Conservation (phyloP, 1,140 invertebrate species). For the Antheraea pernyi region DNA sequence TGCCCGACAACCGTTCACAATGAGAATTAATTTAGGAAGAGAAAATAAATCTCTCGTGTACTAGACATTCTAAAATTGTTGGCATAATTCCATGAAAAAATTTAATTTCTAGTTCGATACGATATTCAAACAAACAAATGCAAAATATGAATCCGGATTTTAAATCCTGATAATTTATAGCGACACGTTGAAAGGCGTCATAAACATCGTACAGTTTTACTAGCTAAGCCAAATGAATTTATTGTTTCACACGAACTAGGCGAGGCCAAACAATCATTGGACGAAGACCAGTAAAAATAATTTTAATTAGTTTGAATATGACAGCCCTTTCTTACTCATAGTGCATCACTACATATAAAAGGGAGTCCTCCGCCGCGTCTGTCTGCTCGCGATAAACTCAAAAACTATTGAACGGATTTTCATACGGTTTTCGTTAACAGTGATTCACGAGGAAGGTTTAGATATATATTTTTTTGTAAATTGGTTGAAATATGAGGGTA, state of each 20-base stretch:
- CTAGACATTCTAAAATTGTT: background rate
- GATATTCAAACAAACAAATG: background rate
- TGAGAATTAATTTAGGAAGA: slow-evolving; percentile 23
- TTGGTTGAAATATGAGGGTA: too few species aligned
- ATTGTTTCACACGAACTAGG: background rate
- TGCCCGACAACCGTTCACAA: slow-evolving; percentile 23
- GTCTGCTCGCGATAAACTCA: too few species aligned
- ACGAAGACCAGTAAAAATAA: background rate
- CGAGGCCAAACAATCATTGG: background rate
- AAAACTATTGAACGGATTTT: too few species aligned
- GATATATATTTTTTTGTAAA: too few species aligned
- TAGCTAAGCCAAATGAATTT: background rate
- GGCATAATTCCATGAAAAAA: slow-evolving; percentile 5
- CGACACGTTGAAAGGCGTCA: slow-evolving; percentile 15
- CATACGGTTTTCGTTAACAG: too few species aligned
- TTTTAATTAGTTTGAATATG: background rate
- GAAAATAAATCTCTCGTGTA: slow-evolving; percentile 14
- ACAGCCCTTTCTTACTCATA: too few species aligned
- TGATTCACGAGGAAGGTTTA: too few species aligned
- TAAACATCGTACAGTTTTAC: slow-evolving; percentile 14
- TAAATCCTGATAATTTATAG: slow-evolving; percentile 7
- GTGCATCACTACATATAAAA: too few species aligned
- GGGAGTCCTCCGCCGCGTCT: too few species aligned
- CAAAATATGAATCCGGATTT: background rate
- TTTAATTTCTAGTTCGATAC: background rate